These are phyloP conservation scores for Lamellibrachia columna DNA, from an alignment of 2,888 invertebrate species.

Conservation along the genomic window DNA sequence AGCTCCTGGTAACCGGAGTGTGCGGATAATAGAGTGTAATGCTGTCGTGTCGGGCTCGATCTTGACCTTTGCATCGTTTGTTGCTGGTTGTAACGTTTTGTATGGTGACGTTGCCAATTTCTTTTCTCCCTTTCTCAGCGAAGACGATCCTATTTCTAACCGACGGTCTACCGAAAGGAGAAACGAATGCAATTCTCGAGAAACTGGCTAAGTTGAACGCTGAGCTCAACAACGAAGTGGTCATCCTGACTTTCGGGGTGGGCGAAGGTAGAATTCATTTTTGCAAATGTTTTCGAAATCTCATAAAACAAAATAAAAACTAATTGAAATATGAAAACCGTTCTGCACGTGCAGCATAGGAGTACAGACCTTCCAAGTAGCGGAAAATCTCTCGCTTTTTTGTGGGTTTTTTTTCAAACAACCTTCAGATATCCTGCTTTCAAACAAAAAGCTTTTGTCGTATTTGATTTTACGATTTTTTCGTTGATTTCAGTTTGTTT, in stretches of 20 bases:
- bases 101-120: not conserved
- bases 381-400: too few relatives aligned
- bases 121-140: not conserved
- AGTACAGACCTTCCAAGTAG: too few relatives aligned
- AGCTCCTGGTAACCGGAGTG: too few relatives aligned
- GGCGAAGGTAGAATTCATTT: not conserved
- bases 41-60: not conserved
- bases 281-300: not conserved
- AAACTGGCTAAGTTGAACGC: not conserved
- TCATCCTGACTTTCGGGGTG: constrained; percentile 21
- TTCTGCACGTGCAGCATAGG: too few relatives aligned
- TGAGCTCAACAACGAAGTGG: constrained; percentile 23
- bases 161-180: constrained; percentile 7
- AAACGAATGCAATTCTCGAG: not conserved
- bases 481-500: too few relatives aligned
- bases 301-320: not conserved
- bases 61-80: not conserved
- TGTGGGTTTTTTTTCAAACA: too few relatives aligned
- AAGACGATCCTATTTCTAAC: constrained; percentile 26
- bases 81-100: not conserved
- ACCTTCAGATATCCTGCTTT: too few relatives aligned
- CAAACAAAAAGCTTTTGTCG: too few relatives aligned
- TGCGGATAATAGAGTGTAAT: not conserved
- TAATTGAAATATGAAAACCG: too few relatives aligned
- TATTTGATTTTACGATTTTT: too few relatives aligned